phyloP scores from a whole-genome alignment of 2,888 invertebrate species.

The Drosophila meridionalis region DNA sequence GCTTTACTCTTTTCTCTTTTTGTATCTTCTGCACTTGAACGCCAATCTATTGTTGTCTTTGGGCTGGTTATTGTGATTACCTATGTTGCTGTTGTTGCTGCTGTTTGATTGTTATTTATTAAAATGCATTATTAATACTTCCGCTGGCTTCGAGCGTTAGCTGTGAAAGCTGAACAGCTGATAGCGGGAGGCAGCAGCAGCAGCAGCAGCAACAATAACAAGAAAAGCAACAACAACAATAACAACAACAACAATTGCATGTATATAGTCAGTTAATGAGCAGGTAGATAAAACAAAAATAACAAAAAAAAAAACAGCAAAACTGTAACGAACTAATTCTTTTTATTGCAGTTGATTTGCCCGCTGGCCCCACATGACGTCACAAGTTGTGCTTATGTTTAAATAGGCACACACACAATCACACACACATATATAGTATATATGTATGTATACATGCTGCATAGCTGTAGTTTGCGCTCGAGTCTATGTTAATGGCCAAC shows the following conservation, averaged over 20 bases:
- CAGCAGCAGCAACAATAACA: neutral
- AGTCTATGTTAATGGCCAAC: slow-evolving; percentile 42
- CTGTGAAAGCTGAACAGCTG: slow-evolving; percentile 45
- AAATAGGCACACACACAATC: neutral
- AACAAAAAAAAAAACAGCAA: slow-evolving; percentile 36
- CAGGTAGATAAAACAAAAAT: slow-evolving; percentile 38
- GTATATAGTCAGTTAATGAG: slow-evolving; percentile 60
- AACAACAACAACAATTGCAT: slow-evolving; percentile 53
- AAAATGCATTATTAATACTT: slow-evolving; percentile 73
- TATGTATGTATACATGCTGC: neutral
- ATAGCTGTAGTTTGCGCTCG: neutral
- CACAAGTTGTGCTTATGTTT: slow-evolving; percentile 29
- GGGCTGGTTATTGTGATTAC: slow-evolving; percentile 27
- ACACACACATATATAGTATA: neutral
- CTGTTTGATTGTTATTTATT: slow-evolving; percentile 44
- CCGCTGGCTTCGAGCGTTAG: slow-evolving; percentile 42
- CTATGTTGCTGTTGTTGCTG: slow-evolving; percentile 14
- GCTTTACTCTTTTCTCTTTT: neutral
- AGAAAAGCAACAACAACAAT: slow-evolving; percentile 17
- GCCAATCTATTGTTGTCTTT: slow-evolving; percentile 44
- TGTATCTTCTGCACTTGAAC: slow-evolving; percentile 29
- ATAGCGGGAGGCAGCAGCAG: slow-evolving; percentile 41
- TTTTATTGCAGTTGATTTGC: slow-evolving; percentile 51
- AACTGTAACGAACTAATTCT: slow-evolving; percentile 62
- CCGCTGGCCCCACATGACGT: slow-evolving; percentile 53